phyloP scores from a whole-genome alignment of 2,797 vertebrate species.

The Chrysolophus pictus region DNA sequence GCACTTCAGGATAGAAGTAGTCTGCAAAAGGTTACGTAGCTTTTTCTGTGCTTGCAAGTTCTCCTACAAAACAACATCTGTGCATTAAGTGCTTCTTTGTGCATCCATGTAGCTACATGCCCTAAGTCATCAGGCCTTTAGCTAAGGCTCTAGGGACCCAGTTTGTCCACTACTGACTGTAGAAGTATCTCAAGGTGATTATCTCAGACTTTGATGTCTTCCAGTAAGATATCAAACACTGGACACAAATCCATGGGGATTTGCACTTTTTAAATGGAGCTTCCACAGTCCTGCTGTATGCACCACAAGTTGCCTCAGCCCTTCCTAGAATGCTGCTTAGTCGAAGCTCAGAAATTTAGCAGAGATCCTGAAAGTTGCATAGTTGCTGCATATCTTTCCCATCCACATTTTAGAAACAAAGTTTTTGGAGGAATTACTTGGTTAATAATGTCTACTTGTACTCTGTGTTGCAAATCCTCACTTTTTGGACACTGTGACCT shows the following conservation, averaged over 20 bases:
- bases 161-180: neutral
- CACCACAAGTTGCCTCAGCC: neutral
- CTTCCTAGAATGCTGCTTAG: neutral
- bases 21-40: neutral
- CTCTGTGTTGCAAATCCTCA: accelerated
- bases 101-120: neutral
- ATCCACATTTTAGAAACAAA: neutral
- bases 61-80: accelerated
- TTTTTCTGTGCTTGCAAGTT: neutral
- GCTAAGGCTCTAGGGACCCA: neutral
- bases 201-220: neutral
- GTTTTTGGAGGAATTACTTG: neutral
- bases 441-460: neutral
- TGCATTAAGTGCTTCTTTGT: neutral
- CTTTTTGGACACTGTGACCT: neutral
- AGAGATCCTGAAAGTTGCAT: neutral
- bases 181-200: neutral
- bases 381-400: neutral
- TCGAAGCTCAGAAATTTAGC: neutral
- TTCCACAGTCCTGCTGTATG: accelerated
- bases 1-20: neutral
- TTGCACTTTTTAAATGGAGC: neutral
- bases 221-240: neutral
- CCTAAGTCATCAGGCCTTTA: neutral
- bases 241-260: neutral